Conservation (phyloP, 2,113 vertebrate species). For the Rhineura floridana region DNA sequence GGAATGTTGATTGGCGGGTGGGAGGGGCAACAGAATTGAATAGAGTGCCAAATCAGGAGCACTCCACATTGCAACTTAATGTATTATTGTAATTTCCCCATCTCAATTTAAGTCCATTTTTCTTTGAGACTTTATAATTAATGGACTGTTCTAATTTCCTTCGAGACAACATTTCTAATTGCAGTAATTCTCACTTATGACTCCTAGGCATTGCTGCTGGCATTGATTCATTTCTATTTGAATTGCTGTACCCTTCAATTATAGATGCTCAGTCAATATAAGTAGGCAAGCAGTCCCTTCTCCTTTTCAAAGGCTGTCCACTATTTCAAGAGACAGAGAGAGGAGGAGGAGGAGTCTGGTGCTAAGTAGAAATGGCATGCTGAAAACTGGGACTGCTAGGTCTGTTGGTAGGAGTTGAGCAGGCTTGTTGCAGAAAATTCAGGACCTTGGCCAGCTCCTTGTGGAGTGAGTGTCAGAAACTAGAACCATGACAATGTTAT, state of each 20-base stretch:
- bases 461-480: too few relatives aligned
- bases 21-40: too few relatives aligned
- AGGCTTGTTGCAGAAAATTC: too few relatives aligned
- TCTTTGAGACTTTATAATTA: conserved; percentile 77
- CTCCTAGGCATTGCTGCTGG: conserved; percentile 73
- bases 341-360: too few relatives aligned
- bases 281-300: conserved; percentile 41
- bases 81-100: conserved; percentile 55
- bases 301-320: not conserved
- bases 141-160: conserved; percentile 76
- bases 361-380: too few relatives aligned
- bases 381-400: too few relatives aligned
- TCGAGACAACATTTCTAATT: conserved; percentile 76
- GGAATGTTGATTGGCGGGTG: too few relatives aligned
- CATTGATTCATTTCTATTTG: conserved; percentile 70
- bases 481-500: too few relatives aligned
- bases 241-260: conserved; percentile 63
- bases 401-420: too few relatives aligned
- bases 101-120: conserved; percentile 64
- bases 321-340: not conserved
- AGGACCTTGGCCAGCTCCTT: too few relatives aligned
- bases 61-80: conserved; percentile 52
- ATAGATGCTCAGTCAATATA: conserved; percentile 60
- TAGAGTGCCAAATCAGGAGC: too few relatives aligned
- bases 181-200: conserved; percentile 74